Evolutionary conservation across 2,797 vertebrate genomes (phyloP), one percentile per base, ranked within the genome.

Genomic region (Xyrichtys novacula): DNA sequence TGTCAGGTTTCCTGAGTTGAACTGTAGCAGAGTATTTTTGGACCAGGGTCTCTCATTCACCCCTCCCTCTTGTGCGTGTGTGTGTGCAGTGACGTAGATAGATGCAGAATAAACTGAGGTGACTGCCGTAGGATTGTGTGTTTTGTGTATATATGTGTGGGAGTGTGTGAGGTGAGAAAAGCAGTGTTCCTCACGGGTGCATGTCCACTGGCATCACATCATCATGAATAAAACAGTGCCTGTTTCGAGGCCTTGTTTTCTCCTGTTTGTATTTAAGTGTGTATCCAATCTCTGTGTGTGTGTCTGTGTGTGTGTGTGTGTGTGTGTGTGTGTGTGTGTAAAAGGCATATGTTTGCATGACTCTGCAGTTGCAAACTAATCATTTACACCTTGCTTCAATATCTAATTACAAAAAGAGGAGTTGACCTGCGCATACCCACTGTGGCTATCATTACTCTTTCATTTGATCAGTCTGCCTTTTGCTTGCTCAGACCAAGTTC

Each of bases 161-260:
- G 44, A 67, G 66, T 74, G 78, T 79, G 74, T 72, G 83, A 88
- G 85, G 90, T 88, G 87, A 87, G 87, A 89, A 90, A 89, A 89
- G 85, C 87, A 73, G 58, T 86, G 83, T 87, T 92, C 84, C 84
- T 87, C 79, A 76, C 44, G 85, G 88, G 73, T 84, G 82, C 75
- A 73, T 85, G 92, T 94, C 91, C 87, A 87, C 65, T 88, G 85
- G 85, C 78, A 94, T 93, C 85, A 92, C 86, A 88, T 92, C 93
- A 92, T 52, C 76, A 88, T 89, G 83, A 89, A 91, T 92, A 90
- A 91, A 91, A 85, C 83, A 90, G 78, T 61, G 77, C 71, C 57
- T 40, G 64, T 74, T 74, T 81, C 63, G 72, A 12, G 31, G 62
- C 71, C 61, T 73, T 70, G 68, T 73, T 80, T 76, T 74, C 58